These are phyloP conservation scores for Dusona sp. DNA, from an alignment of 2,888 invertebrate species.

Conservation along the genomic window DNA sequence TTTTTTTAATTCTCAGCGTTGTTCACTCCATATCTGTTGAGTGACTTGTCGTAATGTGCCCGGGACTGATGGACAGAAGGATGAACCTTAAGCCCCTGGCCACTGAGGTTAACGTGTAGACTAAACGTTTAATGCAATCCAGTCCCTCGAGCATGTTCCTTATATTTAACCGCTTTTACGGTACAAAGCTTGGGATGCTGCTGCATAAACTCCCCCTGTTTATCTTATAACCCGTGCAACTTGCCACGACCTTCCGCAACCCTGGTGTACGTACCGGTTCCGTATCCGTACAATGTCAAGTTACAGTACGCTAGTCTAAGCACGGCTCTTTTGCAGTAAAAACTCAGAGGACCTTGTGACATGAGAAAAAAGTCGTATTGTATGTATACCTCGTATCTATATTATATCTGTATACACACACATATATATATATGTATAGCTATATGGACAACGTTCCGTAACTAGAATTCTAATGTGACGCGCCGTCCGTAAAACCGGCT, in stretches of 20 bases:
- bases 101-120: constrained; percentile 13
- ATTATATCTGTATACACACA: constrained; percentile 2
- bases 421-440: constrained; percentile 15
- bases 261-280: constrained; percentile 52
- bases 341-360: constrained; percentile 36
- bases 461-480: constrained; percentile 71
- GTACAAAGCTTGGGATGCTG: constrained; percentile 43
- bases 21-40: constrained; percentile 31
- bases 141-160: constrained; percentile 10
- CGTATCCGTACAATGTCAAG: constrained; percentile 47
- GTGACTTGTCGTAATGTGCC: constrained; percentile 54
- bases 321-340: constrained; percentile 50
- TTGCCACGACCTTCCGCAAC: constrained; percentile 60
- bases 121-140: background rate
- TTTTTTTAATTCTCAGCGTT: constrained; percentile 6
- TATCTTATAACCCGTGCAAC: constrained; percentile 52
- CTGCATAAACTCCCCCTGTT: constrained; percentile 61
- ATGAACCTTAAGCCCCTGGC: constrained; percentile 14
- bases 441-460: constrained; percentile 57
- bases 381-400: constrained; percentile 10
- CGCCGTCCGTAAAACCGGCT: constrained; percentile 67
- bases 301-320: constrained; percentile 4
- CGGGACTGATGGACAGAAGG: constrained; percentile 36
- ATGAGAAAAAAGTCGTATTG: constrained; percentile 46
- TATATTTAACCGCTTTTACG: constrained; percentile 27